Conservation (phyloP, 2,888 invertebrate genomes). For the Nezara viridula region DNA sequence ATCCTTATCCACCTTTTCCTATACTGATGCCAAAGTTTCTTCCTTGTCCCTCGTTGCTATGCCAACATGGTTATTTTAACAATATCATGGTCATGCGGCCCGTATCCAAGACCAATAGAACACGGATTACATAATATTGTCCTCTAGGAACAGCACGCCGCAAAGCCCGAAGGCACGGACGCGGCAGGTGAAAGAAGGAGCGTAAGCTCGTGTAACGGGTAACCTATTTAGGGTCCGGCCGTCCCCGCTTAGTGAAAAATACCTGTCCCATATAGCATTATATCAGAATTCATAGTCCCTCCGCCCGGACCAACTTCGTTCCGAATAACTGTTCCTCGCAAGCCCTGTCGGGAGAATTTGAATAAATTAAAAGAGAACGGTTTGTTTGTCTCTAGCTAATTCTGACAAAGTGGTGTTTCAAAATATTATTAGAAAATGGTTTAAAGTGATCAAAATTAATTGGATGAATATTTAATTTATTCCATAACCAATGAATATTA, state of each 20-base stretch:
- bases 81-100: not conserved
- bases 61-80: not conserved
- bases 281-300: not conserved
- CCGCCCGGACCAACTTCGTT: not conserved
- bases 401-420: too few relatives aligned
- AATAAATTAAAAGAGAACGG: not conserved
- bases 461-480: too few relatives aligned
- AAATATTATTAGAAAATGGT: too few relatives aligned
- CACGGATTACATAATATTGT: not conserved
- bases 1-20: too few relatives aligned
- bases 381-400: not conserved
- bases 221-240: constrained; percentile 17
- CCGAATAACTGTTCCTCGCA: not conserved
- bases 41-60: too few relatives aligned
- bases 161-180: not conserved
- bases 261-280: not conserved
- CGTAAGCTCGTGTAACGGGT: constrained; percentile 19
- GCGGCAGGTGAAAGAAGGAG: constrained; percentile 34
- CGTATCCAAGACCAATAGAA: not conserved
- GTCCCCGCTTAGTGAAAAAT: not conserved
- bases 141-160: not conserved
- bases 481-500: too few relatives aligned
- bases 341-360: not conserved
- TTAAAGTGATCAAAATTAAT: too few relatives aligned
- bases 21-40: too few relatives aligned